Conservation (phyloP, 2,888 invertebrate species). For the Cosmorhoe ocellata region DNA sequence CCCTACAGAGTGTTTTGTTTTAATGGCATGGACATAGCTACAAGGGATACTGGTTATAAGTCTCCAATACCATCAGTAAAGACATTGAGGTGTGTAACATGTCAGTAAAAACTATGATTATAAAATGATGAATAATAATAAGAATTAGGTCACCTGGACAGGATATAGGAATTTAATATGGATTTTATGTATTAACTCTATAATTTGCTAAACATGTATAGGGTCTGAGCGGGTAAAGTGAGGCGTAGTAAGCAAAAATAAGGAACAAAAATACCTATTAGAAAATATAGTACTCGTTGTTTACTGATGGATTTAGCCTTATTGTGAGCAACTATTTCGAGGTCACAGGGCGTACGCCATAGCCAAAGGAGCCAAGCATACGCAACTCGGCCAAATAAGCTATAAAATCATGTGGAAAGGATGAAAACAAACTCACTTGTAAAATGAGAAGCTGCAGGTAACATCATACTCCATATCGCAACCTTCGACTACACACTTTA, state of each 20-base stretch:
- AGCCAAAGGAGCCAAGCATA: conserved; percentile 14
- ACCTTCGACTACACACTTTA: conserved; percentile 78
- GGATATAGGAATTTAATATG: neutral
- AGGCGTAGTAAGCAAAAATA: neutral
- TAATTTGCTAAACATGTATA: neutral
- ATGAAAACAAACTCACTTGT: conserved; percentile 71
- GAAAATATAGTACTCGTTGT: conserved; percentile 24
- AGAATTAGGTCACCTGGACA: conserved; percentile 1
- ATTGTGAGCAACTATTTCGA: conserved; percentile 26
- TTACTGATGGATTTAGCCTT: conserved; percentile 24
- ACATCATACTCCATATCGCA: conserved; percentile 79
- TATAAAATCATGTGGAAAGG: conserved; percentile 27
- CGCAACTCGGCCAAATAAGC: neutral
- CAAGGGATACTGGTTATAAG: too few relatives aligned
- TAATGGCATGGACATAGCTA: too few relatives aligned
- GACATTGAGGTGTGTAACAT: too few relatives aligned
- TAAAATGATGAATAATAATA: neutral
- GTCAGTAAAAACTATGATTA: too few relatives aligned
- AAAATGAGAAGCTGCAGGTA: conserved; percentile 79
- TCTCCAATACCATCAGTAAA: too few relatives aligned
- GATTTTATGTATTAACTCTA: too few relatives aligned
- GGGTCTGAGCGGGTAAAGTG: neutral
- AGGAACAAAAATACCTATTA: conserved; percentile 13
- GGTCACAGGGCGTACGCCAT: conserved; percentile 30
- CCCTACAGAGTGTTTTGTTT: too few relatives aligned